Evolutionary conservation across 2,113 vertebrate genomes (phyloP).

Genomic region (Salminus brasiliensis): DNA sequence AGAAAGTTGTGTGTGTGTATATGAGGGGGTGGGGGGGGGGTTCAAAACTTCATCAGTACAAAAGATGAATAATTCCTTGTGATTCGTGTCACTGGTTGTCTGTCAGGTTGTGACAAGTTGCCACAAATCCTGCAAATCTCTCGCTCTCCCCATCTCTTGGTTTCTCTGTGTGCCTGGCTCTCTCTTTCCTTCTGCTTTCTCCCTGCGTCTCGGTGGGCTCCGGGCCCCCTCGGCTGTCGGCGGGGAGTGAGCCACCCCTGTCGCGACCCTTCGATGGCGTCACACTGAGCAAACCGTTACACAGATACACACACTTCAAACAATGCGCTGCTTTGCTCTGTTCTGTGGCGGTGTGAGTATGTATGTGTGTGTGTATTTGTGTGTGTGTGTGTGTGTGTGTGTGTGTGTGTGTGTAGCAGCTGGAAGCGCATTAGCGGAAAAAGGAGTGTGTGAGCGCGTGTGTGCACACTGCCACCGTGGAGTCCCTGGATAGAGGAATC

Average conservation of each 20-base stretch:
- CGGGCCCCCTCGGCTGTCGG: neutral
- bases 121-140: no score
- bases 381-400: no score
- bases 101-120: no score
- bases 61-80: no score
- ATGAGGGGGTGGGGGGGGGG: no score
- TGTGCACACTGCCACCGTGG: neutral
- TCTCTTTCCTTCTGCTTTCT: neutral
- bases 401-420: conserved; percentile 14
- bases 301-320: neutral
- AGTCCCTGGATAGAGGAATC: conserved; percentile 26
- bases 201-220: neutral
- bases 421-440: neutral
- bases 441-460: conserved; percentile 15
- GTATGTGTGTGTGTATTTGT: no score
- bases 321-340: neutral
- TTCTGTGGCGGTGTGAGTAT: neutral
- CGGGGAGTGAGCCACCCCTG: neutral
- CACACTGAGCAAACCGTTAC: neutral
- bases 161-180: neutral
- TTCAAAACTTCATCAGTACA: no score
- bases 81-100: no score
- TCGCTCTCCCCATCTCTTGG: no score
- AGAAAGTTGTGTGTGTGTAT: no score
- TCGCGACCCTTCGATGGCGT: neutral